Conservation (phyloP, 1,140 invertebrate genomes). For the Leptopilina boulardi region DNA sequence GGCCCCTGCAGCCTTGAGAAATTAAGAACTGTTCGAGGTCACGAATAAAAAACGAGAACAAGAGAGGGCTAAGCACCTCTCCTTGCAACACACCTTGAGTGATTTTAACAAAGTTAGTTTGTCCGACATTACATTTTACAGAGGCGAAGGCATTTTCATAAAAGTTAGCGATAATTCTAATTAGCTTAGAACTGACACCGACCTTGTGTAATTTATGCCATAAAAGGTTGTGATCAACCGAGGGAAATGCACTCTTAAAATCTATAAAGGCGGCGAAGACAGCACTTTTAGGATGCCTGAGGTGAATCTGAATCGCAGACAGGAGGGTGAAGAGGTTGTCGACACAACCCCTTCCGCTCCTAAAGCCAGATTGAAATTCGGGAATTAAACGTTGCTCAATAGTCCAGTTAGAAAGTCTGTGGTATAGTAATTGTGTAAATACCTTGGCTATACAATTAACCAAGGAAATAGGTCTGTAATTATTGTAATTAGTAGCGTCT, state of each 20-base stretch:
- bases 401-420: slow-evolving; percentile 32
- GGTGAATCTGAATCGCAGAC: slow-evolving; percentile 35
- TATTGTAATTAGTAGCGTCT: slow-evolving; percentile 34
- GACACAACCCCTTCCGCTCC: slow-evolving; percentile 32
- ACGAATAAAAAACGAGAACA: slow-evolving; percentile 43
- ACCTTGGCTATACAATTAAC: slow-evolving; percentile 39
- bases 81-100: slow-evolving; percentile 46
- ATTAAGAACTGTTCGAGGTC: slow-evolving; percentile 42
- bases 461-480: slow-evolving; percentile 47
- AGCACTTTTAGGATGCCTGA: slow-evolving; percentile 39
- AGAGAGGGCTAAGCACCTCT: slow-evolving; percentile 37
- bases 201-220: slow-evolving; percentile 38
- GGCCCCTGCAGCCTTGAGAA: not conserved
- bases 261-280: slow-evolving; percentile 42
- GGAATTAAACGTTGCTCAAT: slow-evolving; percentile 29
- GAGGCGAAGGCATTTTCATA: slow-evolving; percentile 37
- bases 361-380: slow-evolving; percentile 45
- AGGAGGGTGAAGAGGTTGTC: slow-evolving; percentile 49
- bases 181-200: slow-evolving; percentile 42
- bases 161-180: slow-evolving; percentile 44
- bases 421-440: slow-evolving; percentile 40
- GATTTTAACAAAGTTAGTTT: slow-evolving; percentile 28
- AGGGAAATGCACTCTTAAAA: slow-evolving; percentile 47
- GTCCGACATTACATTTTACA: not conserved
- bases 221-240: slow-evolving; percentile 41